Base-by-base conservation (phyloP, 2,888 invertebrate genomes). In the Mythimna albipuncta region DNA sequence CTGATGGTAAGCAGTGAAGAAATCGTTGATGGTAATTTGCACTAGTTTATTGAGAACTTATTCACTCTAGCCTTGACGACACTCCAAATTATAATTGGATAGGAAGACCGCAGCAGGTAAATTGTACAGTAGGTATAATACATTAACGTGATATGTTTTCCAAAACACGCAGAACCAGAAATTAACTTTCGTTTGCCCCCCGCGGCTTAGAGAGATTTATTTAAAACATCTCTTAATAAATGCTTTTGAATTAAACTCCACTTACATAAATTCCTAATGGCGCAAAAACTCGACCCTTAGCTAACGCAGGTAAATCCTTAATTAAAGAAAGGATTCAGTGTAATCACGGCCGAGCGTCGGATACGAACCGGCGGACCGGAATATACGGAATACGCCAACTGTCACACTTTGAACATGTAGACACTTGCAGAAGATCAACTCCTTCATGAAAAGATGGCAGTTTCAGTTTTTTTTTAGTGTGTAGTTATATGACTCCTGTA, bases 241-340 rank as follows among this genome's bases (percentile, higher is more conserved):
- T 64, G 35, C 66, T 58, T 72, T 67, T 55, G 58, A 77, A 38
- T 82, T 77, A 65, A 77, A 77, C 54, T 41, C 64, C 16, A 52
- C 69, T 70, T 65, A 73, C 32, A 65, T 68, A 83, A 73, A 83
- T 79, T 74, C 68, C 58, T 65, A 41, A 67, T 38, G 67, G 77
- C 72, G 58, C 79, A 84, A 81, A 81, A 84, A 84, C 81, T 69
- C 77, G 58, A 47, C 67, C 78, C 58, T 69, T 64, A 72, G 69
- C 57, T 78, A 75, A 75, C 52, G 41, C 85, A 84, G 85, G 82
- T 83, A 84, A 78, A 84, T 81, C 85, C 74, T 83, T 81, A 84
- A 83, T 84, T 83, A 83, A 84, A 84, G 78, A 83, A 78, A 75
- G 75, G 83, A 84, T 84, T 76, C 70, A 64, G 55, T 26, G 72